Evolutionary conservation across 2,888 invertebrate species (phyloP), one percentile per base, ranked within the genome.

Genomic region (Lymantria dispar): DNA sequence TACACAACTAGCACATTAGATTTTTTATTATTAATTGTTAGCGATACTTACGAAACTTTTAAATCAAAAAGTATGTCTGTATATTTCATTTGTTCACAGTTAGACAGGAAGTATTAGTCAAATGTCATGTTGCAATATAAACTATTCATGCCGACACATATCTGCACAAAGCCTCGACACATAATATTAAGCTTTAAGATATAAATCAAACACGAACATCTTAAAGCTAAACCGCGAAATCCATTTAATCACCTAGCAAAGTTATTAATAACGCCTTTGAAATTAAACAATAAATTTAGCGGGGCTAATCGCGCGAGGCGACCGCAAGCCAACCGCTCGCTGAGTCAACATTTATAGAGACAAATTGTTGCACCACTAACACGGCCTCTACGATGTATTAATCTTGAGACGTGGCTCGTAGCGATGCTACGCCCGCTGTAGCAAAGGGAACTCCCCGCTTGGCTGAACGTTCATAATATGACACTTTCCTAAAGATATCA

Each of bases 311-410:
- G 87, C 82, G 83, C 84, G 79, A 76, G 80, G 80, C 74, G 80
- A 80, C 87, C 87, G 80, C 86, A 78, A 77, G 70, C 74, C 72
- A 77, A 74, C 74, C 79, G 75, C 68, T 80, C 78, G 88, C 90
- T 90, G 90, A 91, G 83, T 90, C 89, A 89, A 89, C 91, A 84
- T 91, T 91, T 91, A 91, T 91, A 90, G 87, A 90, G 90, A 91
- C 91, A 91, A 91, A 91, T 91, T 88, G 90, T 90, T 83, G 85
- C 84, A 79, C 82, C 83, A 88, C 84, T 85, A 85, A 83, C 85
- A 80, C 77, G 78, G 80, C 78, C 83, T 81, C 82, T 73, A 74
- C 79, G 86, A 89, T 83, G 82, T 89, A 90, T 91, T 91, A 91
- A 90, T 91, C 89, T 90, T 85, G 68, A 74, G 77, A 73, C 77